Conservation (phyloP, 2,888 invertebrate species). For the Dasysyrphus albostriatus region DNA sequence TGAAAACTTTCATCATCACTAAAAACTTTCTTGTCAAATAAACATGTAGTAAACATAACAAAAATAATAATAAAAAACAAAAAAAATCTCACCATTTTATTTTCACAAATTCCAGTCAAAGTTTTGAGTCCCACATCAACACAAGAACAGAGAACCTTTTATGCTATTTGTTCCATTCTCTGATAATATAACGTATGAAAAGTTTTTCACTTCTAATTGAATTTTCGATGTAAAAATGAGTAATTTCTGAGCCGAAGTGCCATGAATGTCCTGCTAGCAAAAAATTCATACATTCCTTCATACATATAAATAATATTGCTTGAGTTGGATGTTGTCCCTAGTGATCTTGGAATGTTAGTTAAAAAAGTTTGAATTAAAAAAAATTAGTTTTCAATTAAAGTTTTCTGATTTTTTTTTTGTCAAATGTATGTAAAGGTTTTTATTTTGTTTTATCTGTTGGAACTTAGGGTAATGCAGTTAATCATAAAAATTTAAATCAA, state of each 20-base stretch:
- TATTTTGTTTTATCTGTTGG: background rate
- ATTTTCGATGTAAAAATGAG: constrained; percentile 54
- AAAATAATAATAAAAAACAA: background rate
- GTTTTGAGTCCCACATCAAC: constrained; percentile 31
- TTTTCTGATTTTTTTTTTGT: background rate
- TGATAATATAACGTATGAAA: constrained; percentile 35
- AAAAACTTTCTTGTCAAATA: constrained; percentile 28
- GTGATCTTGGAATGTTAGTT: constrained; percentile 37
- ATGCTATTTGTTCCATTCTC: constrained; percentile 5
- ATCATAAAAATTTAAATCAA: too few relatives aligned
- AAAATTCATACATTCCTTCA: background rate
- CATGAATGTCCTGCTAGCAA: constrained; percentile 9
- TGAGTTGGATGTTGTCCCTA: constrained; percentile 34
- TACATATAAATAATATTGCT: background rate
- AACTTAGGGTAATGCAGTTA: background rate
- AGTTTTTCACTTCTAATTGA: constrained; percentile 56
- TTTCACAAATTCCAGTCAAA: constrained; percentile 4
- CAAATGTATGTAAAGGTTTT: background rate
- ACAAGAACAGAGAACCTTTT: constrained; percentile 23
- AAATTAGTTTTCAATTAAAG: constrained; percentile 36
- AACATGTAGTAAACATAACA: constrained; percentile 20
- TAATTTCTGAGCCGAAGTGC: constrained; percentile 29
- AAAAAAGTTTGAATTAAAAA: constrained; percentile 35
- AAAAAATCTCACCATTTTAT: constrained; percentile 5
- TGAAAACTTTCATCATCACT: constrained; percentile 30